A percentile compares a stretch with the other conserved stretches of the same genome.
phyloP scores from a whole-genome alignment of 2,888 invertebrate species.

The Apantesis nais region DNA sequence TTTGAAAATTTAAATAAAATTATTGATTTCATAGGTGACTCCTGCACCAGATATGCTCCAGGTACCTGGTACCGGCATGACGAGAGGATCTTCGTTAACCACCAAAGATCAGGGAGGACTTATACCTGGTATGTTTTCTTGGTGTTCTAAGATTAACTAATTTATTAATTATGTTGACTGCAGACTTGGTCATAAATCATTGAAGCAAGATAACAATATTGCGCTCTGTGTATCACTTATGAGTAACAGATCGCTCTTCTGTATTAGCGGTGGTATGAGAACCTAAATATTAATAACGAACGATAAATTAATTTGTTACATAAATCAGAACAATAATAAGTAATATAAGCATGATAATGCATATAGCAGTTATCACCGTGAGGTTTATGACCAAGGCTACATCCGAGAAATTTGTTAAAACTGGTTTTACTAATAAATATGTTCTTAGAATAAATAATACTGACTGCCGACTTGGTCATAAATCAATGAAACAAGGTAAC shows the following conservation, averaged over 20 bases:
- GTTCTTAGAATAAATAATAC: no score
- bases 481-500: not conserved
- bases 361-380: no score
- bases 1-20: not conserved
- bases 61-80: conserved; percentile 82
- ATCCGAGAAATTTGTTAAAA: not conserved
- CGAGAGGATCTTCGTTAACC: conserved; percentile 80
- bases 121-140: conserved; percentile 64
- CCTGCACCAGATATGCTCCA: conserved; percentile 94
- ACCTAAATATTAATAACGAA: no score
- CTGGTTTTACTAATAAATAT: not conserved
- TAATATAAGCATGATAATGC: no score
- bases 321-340: no score
- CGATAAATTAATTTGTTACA: no score
- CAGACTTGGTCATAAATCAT: not conserved
- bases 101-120: conserved; percentile 76
- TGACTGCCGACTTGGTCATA: not conserved
- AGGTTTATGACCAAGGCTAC: not conserved
- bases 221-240: not conserved
- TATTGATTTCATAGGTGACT: conserved; percentile 80
- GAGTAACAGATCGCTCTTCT: no score
- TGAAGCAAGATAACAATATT: not conserved
- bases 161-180: not conserved
- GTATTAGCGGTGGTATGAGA: no score
- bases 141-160: no score